phyloP scores from a whole-genome alignment of 2,888 invertebrate genomes.

The Cephus sareptanus region DNA sequence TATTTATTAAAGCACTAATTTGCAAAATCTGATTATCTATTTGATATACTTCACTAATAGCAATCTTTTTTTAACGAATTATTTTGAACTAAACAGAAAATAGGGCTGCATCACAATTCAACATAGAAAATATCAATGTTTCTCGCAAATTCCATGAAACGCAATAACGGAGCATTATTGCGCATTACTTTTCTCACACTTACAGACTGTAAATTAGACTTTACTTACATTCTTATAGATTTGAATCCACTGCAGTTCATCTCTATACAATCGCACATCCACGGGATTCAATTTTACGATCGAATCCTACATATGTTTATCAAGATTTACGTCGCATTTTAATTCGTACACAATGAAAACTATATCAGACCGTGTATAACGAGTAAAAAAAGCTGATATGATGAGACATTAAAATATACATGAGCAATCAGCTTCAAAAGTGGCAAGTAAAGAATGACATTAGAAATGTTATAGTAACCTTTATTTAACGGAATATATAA shows the following conservation, averaged over 20 bases:
- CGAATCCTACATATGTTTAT: too few species aligned
- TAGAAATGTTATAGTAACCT: slow-evolving; percentile 51
- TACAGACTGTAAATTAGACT: background rate
- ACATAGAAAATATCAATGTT: background rate
- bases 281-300: background rate
- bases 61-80: background rate
- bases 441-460: slow-evolving; percentile 3
- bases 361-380: too few species aligned
- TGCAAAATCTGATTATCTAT: background rate
- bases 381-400: too few species aligned
- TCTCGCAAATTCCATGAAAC: background rate
- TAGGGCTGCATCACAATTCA: background rate
- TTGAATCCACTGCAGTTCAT: background rate
- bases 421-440: too few species aligned
- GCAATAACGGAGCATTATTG: background rate
- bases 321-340: too few species aligned
- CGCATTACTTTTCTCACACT: background rate
- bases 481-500: slow-evolving; percentile 57
- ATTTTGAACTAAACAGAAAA: background rate
- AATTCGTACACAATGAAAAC: background rate
- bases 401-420: too few species aligned
- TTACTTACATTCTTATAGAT: too few species aligned
- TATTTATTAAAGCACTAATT: background rate
- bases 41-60: background rate
- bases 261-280: background rate